These are phyloP conservation scores for Aldabrachelys gigantea DNA, from an alignment of 2,113 vertebrate genomes.

Conservation along the genomic window DNA sequence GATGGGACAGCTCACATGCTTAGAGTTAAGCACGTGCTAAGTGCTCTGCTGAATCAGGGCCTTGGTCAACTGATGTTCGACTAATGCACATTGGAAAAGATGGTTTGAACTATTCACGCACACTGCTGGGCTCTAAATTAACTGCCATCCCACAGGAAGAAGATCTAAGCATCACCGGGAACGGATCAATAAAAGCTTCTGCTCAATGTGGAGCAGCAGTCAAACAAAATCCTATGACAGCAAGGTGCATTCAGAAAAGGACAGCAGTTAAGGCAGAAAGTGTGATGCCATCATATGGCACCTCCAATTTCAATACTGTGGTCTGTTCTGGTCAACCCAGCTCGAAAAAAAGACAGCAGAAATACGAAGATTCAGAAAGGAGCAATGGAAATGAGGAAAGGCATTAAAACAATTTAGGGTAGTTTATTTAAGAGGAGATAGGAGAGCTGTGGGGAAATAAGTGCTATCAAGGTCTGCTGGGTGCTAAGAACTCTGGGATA, in stretches of 20 bases:
- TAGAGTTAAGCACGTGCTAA: fast-evolving
- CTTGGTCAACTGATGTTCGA: fast-evolving
- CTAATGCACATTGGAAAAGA: background rate
- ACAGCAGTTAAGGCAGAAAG: no score
- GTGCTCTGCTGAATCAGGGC: background rate
- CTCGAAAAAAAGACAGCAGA: background rate
- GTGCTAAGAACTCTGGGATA: background rate
- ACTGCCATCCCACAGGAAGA: background rate
- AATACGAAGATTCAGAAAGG: background rate
- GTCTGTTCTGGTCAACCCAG: background rate
- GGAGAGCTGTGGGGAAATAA: background rate
- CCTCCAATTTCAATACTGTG: no score
- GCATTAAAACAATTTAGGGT: background rate
- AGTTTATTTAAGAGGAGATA: background rate
- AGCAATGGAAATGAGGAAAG: background rate
- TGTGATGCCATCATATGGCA: no score
- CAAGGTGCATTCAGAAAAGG: no score
- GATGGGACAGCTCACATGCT: background rate
- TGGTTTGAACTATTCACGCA: background rate
- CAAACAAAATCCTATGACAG: background rate
- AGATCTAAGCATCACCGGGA: background rate
- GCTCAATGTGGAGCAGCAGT: background rate
- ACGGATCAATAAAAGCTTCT: background rate
- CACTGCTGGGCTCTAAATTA: fast-evolving
- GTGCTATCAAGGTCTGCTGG: background rate